phyloP scores from a whole-genome alignment of 2,113 vertebrate genomes.

The Myiagra hebetior region DNA sequence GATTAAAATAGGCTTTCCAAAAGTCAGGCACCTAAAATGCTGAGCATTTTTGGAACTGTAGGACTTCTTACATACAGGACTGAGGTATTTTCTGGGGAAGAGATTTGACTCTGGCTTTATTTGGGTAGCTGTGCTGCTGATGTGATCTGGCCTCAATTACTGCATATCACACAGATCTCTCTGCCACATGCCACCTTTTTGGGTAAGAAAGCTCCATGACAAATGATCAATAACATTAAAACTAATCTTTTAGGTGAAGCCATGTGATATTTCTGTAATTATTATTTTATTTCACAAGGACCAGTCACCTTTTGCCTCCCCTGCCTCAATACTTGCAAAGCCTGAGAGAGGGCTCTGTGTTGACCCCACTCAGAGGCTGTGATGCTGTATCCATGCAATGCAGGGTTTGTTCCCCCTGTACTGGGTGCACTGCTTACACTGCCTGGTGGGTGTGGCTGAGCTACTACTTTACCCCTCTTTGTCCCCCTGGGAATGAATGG shows the following conservation, averaged over 20 bases:
- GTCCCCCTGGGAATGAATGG: not conserved
- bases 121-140: not conserved
- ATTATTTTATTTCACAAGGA: not conserved
- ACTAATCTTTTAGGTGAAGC: not conserved
- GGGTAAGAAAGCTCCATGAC: not conserved
- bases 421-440: not conserved
- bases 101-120: not conserved
- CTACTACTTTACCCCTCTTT: not conserved
- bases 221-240: not conserved
- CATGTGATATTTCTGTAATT: not conserved
- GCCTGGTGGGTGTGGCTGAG: not conserved
- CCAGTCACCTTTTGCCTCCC: not conserved
- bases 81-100: not conserved
- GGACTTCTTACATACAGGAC: not conserved
- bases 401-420: rapidly evolving
- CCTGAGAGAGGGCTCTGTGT: not conserved
- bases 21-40: not conserved
- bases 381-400: rapidly evolving
- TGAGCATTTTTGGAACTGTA: not conserved
- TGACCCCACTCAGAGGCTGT: rapidly evolving
- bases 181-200: not conserved
- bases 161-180: not conserved
- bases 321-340: not conserved
- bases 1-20: not conserved
- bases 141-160: not conserved